Evolutionary conservation across 92 coral and sea anemone species (phyloP).

Genomic region (Porites rus): DNA sequence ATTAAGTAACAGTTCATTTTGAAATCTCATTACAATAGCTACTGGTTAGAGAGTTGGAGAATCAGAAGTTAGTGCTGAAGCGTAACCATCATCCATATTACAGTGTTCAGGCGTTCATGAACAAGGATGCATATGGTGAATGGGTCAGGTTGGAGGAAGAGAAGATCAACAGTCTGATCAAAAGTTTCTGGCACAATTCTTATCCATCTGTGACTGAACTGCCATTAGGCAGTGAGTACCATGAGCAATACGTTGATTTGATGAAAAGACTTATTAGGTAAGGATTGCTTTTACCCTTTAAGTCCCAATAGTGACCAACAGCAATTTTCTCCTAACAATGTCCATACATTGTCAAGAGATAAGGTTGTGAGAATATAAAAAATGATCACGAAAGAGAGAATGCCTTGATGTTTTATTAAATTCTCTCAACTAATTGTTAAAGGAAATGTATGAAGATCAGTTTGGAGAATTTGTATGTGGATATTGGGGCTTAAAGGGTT

Average conservation of each 20-base stretch:
- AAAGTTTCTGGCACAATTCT: conserved; percentile 76
- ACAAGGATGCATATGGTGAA: conserved; percentile 82
- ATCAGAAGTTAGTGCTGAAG: conserved; percentile 72
- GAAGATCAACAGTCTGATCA: conserved; percentile 68
- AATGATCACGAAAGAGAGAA: too few species aligned
- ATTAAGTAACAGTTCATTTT: neutral
- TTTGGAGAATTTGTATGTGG: too few species aligned
- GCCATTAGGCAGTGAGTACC: conserved; percentile 77
- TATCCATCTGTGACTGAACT: conserved; percentile 72
- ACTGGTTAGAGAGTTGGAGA: conserved; percentile 78
- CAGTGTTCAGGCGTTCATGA: conserved; percentile 87
- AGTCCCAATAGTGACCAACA: too few species aligned
- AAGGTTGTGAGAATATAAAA: too few species aligned
- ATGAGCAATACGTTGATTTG: conserved; percentile 71
- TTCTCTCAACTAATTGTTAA: too few species aligned
- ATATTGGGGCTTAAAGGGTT: too few species aligned
- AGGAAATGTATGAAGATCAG: too few species aligned
- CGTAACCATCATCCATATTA: conserved; percentile 89
- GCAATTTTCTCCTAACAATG: too few species aligned
- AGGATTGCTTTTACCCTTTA: neutral
- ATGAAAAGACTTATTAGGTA: conserved; percentile 82
- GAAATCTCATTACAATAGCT: conserved; percentile 47
- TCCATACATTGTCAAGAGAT: too few species aligned
- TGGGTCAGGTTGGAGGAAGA: conserved; percentile 85
- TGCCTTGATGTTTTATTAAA: too few species aligned